These are phyloP conservation scores for Trichomycterus rosablanca DNA, from an alignment of 2,113 vertebrate species.

Conservation along the genomic window DNA sequence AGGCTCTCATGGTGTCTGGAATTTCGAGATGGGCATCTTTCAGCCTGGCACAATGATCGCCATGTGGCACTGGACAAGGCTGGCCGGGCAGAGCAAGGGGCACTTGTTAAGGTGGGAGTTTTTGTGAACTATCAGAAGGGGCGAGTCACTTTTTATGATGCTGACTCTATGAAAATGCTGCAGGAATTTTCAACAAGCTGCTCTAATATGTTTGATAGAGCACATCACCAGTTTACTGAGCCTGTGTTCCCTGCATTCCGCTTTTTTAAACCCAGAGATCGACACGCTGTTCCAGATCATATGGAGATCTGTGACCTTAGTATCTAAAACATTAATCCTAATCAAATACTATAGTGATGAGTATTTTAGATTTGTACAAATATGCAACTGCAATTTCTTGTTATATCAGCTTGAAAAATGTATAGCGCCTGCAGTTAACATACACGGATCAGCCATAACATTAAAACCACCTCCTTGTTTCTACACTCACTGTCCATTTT, in stretches of 20 bases:
- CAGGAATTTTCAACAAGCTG: slow-evolving; percentile 62
- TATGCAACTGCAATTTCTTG: too few species aligned
- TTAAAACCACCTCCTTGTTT: too few species aligned
- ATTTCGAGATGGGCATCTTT: slow-evolving; percentile 50
- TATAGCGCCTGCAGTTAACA: too few species aligned
- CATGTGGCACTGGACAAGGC: slow-evolving; percentile 31
- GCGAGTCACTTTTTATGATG: slow-evolving; percentile 62
- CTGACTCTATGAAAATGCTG: slow-evolving; percentile 56
- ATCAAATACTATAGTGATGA: too few species aligned
- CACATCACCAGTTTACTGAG: slow-evolving; percentile 66
- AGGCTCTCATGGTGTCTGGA: slow-evolving; percentile 70
- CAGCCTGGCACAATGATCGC: slow-evolving; percentile 65
- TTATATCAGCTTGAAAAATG: too few species aligned
- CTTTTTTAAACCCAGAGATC: slow-evolving; percentile 54
- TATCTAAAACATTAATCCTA: neutral
- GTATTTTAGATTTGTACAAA: too few species aligned
- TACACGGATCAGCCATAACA: too few species aligned
- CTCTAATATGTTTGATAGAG: slow-evolving; percentile 58
- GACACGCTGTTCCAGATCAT: slow-evolving; percentile 51
- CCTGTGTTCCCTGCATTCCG: slow-evolving; percentile 61
- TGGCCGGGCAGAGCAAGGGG: slow-evolving; percentile 22
- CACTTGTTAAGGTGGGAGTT: slow-evolving; percentile 54
- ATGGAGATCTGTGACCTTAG: slow-evolving; percentile 54
- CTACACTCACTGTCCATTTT: too few species aligned
- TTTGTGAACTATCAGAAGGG: slow-evolving; percentile 63